phyloP scores from a whole-genome alignment of 2,797 vertebrate genomes.

The Channa striata region DNA sequence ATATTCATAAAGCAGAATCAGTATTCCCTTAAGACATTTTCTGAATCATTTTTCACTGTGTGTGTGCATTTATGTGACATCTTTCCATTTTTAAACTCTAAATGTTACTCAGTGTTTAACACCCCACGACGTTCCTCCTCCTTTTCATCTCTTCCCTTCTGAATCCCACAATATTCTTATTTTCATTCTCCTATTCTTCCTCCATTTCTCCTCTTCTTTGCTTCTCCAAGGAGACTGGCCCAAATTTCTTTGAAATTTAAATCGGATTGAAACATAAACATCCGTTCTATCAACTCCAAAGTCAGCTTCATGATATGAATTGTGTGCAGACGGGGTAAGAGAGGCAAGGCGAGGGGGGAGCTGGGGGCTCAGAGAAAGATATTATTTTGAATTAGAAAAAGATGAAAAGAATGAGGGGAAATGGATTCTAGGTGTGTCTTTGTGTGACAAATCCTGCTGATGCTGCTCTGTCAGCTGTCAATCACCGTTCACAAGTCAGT shows the following conservation, averaged over 20 bases:
- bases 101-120: slow-evolving; percentile 39
- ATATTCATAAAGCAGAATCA: slow-evolving; percentile 56
- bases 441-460: slow-evolving; percentile 49
- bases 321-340: slow-evolving; percentile 3
- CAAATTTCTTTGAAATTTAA: slow-evolving; percentile 62
- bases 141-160: slow-evolving; percentile 37
- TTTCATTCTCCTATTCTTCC: slow-evolving; percentile 23
- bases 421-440: slow-evolving; percentile 39
- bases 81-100: slow-evolving; percentile 34
- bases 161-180: slow-evolving; percentile 18
- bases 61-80: slow-evolving; percentile 25
- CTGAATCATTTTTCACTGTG: slow-evolving; percentile 30
- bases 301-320: slow-evolving; percentile 44
- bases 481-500: slow-evolving; percentile 54
- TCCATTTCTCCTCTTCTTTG: slow-evolving; percentile 7
- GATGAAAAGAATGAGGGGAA: slow-evolving; percentile 15
- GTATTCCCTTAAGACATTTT: slow-evolving; percentile 30
- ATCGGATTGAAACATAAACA: slow-evolving; percentile 60
- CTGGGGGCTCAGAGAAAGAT: slow-evolving; percentile 8
- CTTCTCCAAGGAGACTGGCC: slow-evolving; percentile 27
- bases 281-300: slow-evolving; percentile 40
- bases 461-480: slow-evolving; percentile 68
- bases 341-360: slow-evolving; percentile 13
- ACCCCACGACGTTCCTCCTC: slow-evolving; percentile 28
- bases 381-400: slow-evolving; percentile 30